These are phyloP conservation scores for Eleginops maclovinus DNA, from an alignment of 2,113 vertebrate genomes.

Conservation along the genomic window DNA sequence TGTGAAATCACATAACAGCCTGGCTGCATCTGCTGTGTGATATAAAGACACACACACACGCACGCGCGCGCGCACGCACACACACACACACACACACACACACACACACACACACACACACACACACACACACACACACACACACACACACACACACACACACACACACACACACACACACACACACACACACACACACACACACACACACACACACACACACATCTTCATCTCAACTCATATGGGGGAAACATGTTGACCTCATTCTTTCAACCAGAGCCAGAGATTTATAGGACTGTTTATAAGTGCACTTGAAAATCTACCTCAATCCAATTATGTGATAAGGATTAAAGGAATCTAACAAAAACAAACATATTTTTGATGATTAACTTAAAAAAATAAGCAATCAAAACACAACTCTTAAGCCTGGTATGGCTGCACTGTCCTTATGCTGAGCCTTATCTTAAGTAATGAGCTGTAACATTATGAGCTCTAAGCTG, in stretches of 20 bases:
- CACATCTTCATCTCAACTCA: constrained; percentile 42
- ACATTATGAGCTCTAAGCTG: constrained; percentile 29
- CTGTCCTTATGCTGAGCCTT: neutral
- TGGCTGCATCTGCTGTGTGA: constrained; percentile 57
- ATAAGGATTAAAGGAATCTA: constrained; percentile 8
- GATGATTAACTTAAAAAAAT: neutral
- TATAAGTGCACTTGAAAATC: constrained; percentile 9
- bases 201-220: neutral
- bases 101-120: constrained; percentile 28
- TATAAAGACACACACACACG: constrained; percentile 15
- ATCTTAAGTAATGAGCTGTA: constrained; percentile 28
- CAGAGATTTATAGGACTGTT: constrained; percentile 61
- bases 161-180: constrained; percentile 15
- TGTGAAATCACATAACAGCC: constrained; percentile 53
- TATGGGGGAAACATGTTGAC: constrained; percentile 66
- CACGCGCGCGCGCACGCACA: constrained; percentile 10
- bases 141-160: constrained; percentile 1
- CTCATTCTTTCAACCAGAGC: constrained; percentile 74
- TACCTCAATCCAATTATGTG: constrained; percentile 33
- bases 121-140: constrained; percentile 11
- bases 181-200: constrained; percentile 28
- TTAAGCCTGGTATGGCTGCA: neutral
- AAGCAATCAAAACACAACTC: neutral
- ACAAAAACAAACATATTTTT: constrained; percentile 6
- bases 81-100: neutral